Base-by-base conservation (phyloP, 1,140 invertebrate genomes). In the Zaprionus tsacasi region DNA sequence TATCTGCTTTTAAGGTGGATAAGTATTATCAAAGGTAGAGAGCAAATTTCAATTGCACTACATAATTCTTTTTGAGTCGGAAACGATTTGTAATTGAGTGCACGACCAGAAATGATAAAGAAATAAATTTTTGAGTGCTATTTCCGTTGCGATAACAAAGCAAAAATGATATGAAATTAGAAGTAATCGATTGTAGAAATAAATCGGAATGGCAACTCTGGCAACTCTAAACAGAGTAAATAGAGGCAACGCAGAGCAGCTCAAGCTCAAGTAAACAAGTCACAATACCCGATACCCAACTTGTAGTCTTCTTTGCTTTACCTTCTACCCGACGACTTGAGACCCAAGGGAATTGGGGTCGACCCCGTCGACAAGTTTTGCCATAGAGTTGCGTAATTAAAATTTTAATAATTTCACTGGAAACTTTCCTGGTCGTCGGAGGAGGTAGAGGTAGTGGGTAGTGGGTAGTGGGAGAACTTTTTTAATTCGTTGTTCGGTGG, bases 361-460 rank as follows among this genome's bases (percentile, higher is more conserved):
- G 27, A 30, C 27, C 27, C 27, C 3, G 27, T 30, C 27, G 74
- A 35, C 71, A 79, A 82, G 65, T 76, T 85, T 75, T n/a, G 2
- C 68, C 27, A 70, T 68, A 59, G 54, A 54, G 70, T 87, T 87
- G 68, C 70, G 76, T 87, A 85, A 87, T 82, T 87, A 85, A 82
- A 85, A 87, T 85, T 82, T 85, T 72, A 86, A 85, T 85, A 85
- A 85, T 87, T 87, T 72, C 79, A 13, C 65, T 36, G 65, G 56
- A 67, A 86, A 81, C 66, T 68, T 72, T 67, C 48, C 36, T 13
- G 25, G 60, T 17, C 40, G 40, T 15, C n/a, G n/a, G n/a, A n/a
- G n/a, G 40, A 15, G n/a, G 43, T 33, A 2, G 30, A 33, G 7
- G 30, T 33, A 21, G 21, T n/a, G 21, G 21, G 21, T 21, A 21